phyloP scores from a whole-genome alignment of 2,888 invertebrate genomes.

The Machimus atricapillus region DNA sequence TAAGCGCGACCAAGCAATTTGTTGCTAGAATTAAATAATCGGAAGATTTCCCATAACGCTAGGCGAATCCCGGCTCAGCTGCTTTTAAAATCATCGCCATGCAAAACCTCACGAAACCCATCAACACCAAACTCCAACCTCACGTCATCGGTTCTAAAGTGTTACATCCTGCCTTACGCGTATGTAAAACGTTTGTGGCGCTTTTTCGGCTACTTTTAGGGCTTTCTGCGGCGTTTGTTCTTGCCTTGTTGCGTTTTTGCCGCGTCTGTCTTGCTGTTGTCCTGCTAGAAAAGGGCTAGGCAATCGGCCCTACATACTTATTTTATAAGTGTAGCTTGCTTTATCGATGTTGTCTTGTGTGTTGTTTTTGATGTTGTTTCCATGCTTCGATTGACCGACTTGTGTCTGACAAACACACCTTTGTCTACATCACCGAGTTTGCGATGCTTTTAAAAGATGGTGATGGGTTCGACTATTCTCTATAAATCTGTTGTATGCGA shows the following conservation, averaged over 20 bases:
- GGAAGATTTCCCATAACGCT: not conserved
- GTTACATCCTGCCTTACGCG: conserved; percentile 14
- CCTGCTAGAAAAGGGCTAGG: not conserved
- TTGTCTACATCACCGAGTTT: not conserved
- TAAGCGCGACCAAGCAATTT: conserved; percentile 45
- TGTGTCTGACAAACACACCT: not conserved
- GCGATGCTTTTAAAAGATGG: not conserved
- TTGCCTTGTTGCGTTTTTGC: not conserved
- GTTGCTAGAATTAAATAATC: not conserved
- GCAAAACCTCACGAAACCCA: not conserved
- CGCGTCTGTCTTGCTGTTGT: not conserved
- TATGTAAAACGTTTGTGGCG: conserved; percentile 9
- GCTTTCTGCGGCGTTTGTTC: not conserved
- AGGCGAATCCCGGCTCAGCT: not conserved
- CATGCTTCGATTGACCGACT: not conserved
- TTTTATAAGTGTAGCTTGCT: not conserved
- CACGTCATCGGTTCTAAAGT: conserved; percentile 15
- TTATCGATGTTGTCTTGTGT: conserved; percentile 16
- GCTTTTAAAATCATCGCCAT: conserved; percentile 16
- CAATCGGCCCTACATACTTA: not conserved
- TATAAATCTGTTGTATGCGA: not conserved
- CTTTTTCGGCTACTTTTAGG: not conserved
- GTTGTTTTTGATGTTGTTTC: not conserved
- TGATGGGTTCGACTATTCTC: not conserved
- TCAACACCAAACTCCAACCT: not conserved